Evolutionary conservation across 2,888 invertebrate genomes (phyloP).

Genomic region (Napeogenes sylphis): DNA sequence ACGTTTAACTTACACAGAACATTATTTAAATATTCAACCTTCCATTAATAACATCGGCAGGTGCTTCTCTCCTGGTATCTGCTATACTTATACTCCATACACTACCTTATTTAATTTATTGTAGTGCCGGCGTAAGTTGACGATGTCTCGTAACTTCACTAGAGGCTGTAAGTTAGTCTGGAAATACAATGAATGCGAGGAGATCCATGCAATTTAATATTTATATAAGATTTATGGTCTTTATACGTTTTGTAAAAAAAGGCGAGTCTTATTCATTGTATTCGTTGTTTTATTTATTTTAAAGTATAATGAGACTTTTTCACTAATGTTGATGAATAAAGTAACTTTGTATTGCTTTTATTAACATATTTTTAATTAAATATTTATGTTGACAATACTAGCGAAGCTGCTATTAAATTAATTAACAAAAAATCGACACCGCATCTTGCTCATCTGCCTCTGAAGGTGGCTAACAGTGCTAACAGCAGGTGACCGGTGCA

Average conservation of each 20-base stretch:
- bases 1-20: too few relatives aligned
- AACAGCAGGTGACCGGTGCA: slow-evolving; percentile 38
- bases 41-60: slow-evolving; percentile 1
- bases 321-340: too few relatives aligned
- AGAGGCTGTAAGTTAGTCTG: slow-evolving; percentile 22
- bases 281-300: too few relatives aligned
- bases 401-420: too few relatives aligned
- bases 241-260: too few relatives aligned
- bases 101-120: slow-evolving; percentile 33
- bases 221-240: not conserved
- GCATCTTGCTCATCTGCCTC: slow-evolving; percentile 21
- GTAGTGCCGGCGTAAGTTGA: slow-evolving; percentile 37
- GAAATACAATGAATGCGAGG: slow-evolving; percentile 2
- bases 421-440: too few relatives aligned
- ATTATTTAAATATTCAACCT: not conserved
- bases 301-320: too few relatives aligned
- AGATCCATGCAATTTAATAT: not conserved
- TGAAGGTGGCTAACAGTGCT: slow-evolving; percentile 17
- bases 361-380: not conserved
- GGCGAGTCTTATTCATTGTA: not conserved
- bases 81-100: slow-evolving; percentile 28
- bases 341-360: not conserved
- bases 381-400: too few relatives aligned
- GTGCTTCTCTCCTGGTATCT: slow-evolving; percentile 50
- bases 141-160: slow-evolving; percentile 48